Evolutionary conservation across 2,888 invertebrate genomes (phyloP).

Genomic region (Scaptomyza caliginosa): DNA sequence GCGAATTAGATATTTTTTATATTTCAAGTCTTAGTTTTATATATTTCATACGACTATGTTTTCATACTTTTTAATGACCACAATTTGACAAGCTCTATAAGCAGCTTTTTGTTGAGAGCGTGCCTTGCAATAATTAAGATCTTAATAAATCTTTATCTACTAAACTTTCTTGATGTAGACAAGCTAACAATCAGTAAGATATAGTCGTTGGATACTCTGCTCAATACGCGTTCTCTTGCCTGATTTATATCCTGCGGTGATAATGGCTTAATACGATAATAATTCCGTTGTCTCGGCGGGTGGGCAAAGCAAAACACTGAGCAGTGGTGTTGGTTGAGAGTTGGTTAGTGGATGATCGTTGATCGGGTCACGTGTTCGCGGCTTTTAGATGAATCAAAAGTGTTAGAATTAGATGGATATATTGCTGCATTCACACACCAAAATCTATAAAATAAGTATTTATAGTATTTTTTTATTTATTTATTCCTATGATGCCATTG

Average conservation of each 20-base stretch:
- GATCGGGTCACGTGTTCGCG: constrained; percentile 5
- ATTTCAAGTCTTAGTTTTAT: too few species aligned
- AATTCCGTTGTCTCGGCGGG: background rate
- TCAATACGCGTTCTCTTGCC: background rate
- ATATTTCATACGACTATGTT: too few species aligned
- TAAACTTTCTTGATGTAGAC: background rate
- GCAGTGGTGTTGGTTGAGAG: background rate
- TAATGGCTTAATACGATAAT: constrained; percentile 6
- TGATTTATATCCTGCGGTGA: constrained; percentile 4
- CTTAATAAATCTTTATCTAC: too few species aligned
- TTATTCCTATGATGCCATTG: background rate
- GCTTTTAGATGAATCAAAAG: background rate
- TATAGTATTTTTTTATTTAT: background rate
- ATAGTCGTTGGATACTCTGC: background rate
- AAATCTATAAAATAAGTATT: background rate
- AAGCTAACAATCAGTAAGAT: background rate
- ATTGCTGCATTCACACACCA: background rate
- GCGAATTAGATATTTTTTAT: too few species aligned
- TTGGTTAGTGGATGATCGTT: background rate
- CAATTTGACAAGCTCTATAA: too few species aligned
- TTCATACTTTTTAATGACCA: too few species aligned
- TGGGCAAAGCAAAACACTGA: background rate
- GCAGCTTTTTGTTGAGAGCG: too few species aligned
- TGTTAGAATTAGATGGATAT: background rate
- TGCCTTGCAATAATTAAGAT: too few species aligned